phyloP scores from a whole-genome alignment of 2,888 invertebrate species.

The Tinea pellionella region DNA sequence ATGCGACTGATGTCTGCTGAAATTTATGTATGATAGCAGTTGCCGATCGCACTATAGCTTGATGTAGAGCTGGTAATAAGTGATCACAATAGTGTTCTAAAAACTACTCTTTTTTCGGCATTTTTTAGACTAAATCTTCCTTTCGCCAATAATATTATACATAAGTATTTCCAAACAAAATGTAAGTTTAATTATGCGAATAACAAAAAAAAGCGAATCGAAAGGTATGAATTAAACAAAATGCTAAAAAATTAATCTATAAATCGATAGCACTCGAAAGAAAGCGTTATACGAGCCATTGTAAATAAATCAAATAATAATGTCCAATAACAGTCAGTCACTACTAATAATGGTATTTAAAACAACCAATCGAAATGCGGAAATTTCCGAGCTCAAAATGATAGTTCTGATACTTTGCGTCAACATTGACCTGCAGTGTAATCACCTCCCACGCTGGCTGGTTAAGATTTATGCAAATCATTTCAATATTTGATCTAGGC shows the following conservation, averaged over 20 bases:
- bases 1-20: too few species aligned
- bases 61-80: too few species aligned
- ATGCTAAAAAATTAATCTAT: background rate
- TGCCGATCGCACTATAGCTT: too few species aligned
- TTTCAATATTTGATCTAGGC: conserved; percentile 5
- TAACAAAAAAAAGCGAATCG: too few species aligned
- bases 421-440: background rate
- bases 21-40: too few species aligned
- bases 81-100: too few species aligned
- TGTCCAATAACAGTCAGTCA: conserved; percentile 5
- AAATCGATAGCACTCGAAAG: background rate
- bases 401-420: background rate
- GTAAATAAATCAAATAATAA: conserved; percentile 2
- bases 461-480: conserved; percentile 9
- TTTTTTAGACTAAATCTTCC: too few species aligned
- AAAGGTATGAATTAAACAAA: background rate
- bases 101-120: too few species aligned
- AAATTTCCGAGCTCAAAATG: background rate
- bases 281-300: background rate
- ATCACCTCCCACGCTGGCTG: background rate
- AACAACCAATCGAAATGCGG: conserved; percentile 1
- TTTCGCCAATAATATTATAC: too few species aligned
- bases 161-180: too few species aligned
- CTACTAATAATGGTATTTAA: background rate
- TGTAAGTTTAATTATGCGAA: too few species aligned